These are phyloP conservation scores for Casuarius casuarius DNA, from an alignment of 2,113 vertebrate genomes.

Conservation along the genomic window DNA sequence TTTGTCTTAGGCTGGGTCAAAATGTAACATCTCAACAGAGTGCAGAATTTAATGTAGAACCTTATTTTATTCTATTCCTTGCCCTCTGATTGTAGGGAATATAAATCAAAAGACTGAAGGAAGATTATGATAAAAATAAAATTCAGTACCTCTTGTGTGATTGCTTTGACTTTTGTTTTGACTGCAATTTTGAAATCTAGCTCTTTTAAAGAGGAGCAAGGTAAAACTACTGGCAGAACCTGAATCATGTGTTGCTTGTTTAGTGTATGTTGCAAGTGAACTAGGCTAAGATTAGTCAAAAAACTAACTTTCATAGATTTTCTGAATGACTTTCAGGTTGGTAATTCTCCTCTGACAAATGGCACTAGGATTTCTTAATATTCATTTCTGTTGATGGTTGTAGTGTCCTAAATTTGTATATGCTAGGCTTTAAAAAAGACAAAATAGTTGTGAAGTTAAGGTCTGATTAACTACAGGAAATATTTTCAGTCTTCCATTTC, in stretches of 20 bases:
- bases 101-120: background rate
- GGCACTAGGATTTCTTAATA: too few species aligned
- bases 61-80: background rate
- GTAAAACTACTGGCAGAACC: background rate
- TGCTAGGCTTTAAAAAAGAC: too few species aligned
- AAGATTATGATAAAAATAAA: background rate
- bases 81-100: background rate
- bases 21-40: background rate
- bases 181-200: background rate
- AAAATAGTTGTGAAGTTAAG: background rate
- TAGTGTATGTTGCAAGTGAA: background rate
- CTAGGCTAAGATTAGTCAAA: background rate
- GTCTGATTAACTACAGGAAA: background rate
- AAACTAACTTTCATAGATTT: background rate
- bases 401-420: too few species aligned
- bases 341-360: background rate
- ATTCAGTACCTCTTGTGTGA: background rate
- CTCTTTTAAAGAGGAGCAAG: background rate
- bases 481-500: background rate
- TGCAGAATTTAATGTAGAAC: background rate
- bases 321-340: conserved; percentile 19
- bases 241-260: background rate
- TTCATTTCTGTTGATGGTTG: too few species aligned
- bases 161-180: background rate
- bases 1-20: background rate